Conservation (phyloP, 2,888 invertebrate genomes). For the Margaritifera margaritifera region DNA sequence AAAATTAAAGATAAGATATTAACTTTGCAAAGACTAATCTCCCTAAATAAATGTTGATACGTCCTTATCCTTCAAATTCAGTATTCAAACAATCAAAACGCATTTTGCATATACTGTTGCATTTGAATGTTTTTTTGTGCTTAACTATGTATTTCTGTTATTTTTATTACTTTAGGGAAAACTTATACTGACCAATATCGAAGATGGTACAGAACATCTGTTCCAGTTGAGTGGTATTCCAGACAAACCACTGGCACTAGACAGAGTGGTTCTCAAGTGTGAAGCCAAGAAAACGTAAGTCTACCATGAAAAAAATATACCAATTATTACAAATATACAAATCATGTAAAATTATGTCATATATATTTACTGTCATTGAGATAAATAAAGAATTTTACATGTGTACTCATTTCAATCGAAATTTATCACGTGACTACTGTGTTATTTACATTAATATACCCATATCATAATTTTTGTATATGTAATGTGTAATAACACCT, state of each 20-base stretch:
- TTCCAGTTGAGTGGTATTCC: conserved; percentile 67
- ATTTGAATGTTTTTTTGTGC: no score
- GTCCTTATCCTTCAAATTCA: no score
- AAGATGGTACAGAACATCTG: conserved; percentile 66
- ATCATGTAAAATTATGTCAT: background rate
- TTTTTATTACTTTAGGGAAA: conserved; percentile 58
- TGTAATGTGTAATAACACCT: no score
- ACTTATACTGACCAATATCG: conserved; percentile 64
- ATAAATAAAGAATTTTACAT: background rate
- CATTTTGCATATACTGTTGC: no score
- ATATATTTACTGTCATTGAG: background rate
- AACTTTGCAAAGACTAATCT: no score
- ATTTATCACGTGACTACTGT: no score
- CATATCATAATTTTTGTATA: no score
- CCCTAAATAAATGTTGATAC: no score
- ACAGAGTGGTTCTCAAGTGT: conserved; percentile 64
- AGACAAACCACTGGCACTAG: conserved; percentile 70
- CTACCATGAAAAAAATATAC: background rate
- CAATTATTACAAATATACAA: background rate
- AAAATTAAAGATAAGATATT: no score
- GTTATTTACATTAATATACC: no score
- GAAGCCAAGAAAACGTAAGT: conserved; percentile 66
- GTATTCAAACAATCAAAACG: no score
- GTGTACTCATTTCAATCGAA: no score
- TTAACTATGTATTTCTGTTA: background rate